Percentiles rank a stretch among this genome's conserved stretches.
These are phyloP conservation scores for Notodonta dromedarius DNA, from an alignment of 2,888 invertebrate genomes.

Conservation along the genomic window DNA sequence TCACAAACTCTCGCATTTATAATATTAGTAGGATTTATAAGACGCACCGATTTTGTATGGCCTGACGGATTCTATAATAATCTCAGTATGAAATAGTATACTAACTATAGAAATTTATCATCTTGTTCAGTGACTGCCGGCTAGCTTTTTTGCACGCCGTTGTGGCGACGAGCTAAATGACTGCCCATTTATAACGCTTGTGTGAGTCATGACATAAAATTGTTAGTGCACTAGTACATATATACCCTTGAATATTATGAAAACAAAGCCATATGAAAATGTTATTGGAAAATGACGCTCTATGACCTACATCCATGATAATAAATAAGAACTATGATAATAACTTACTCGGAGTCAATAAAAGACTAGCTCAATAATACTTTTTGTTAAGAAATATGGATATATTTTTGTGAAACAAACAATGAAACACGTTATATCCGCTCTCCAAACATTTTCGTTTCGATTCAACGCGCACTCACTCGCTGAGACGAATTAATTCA, in stretches of 20 bases:
- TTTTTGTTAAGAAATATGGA: no score
- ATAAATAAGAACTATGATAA: no score
- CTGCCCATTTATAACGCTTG: not conserved
- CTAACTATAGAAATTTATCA: not conserved
- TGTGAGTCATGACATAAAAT: not conserved
- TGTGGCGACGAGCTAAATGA: not conserved
- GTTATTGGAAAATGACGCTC: not conserved
- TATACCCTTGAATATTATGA: not conserved
- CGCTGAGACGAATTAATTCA: constrained; percentile 4
- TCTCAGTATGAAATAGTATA: not conserved
- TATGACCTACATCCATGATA: not conserved
- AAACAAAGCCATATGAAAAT: not conserved
- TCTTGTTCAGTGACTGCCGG: not conserved
- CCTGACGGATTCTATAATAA: not conserved
- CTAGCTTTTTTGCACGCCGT: not conserved
- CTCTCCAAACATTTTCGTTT: constrained; percentile 2
- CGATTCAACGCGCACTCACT: constrained; percentile 1
- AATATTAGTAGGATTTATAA: no score
- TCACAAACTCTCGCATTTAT: no score
- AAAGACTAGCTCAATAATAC: no score
- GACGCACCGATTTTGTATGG: not conserved
- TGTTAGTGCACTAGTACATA: not conserved
- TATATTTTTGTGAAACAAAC: not conserved
- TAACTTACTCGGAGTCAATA: no score
- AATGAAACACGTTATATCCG: not conserved